A percentile compares a stretch with the other conserved stretches of the same genome.
Conservation (phyloP, 2,888 invertebrate genomes). For the Bombyx huttoni region DNA sequence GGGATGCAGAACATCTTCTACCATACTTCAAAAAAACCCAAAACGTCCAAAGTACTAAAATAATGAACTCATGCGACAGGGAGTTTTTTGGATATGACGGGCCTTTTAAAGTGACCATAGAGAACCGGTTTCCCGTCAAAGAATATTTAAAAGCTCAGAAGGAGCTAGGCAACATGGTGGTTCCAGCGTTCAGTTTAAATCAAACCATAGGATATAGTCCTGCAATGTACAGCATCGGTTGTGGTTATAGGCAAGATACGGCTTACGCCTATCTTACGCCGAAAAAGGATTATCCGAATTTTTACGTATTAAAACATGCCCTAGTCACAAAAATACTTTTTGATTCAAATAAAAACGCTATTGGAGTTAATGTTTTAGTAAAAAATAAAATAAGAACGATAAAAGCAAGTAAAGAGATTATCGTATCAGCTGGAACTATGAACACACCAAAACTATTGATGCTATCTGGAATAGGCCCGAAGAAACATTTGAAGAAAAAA, state of each 20-base stretch:
- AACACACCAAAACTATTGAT: slow-evolving; percentile 24
- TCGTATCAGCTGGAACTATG: slow-evolving; percentile 47
- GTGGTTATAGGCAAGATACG: slow-evolving; percentile 4
- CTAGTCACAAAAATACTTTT: slow-evolving; percentile 12
- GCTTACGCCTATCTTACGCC: slow-evolving; percentile 6
- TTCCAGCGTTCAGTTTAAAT: slow-evolving; percentile 21
- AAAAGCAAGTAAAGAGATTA: slow-evolving; percentile 17
- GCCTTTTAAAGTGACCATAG: slow-evolving; percentile 13
- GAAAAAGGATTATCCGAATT: slow-evolving; percentile 3
- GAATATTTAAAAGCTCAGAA: slow-evolving; percentile 30
- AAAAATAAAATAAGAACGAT: slow-evolving; percentile 7
- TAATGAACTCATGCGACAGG: slow-evolving; percentile 11
- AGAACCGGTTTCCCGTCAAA: slow-evolving; percentile 6
- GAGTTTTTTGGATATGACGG: slow-evolving; percentile 16
- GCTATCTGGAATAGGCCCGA: slow-evolving; percentile 20
- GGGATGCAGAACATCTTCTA: slow-evolving; percentile 20
- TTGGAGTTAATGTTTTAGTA: slow-evolving; percentile 9
- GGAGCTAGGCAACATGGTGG: slow-evolving; percentile 36
- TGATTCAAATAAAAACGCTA: slow-evolving; percentile 9
- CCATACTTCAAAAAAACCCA: slow-evolving; percentile 28
- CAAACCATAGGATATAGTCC: slow-evolving; percentile 4
- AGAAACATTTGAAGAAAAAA: slow-evolving; percentile 20
- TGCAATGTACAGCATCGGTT: slow-evolving; percentile 4
- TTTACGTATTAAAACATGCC: slow-evolving; percentile 10
- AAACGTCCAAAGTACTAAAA: slow-evolving; percentile 11